These are phyloP conservation scores for Trichomycterus rosablanca DNA, from an alignment of 2,113 vertebrate genomes.

Conservation along the genomic window DNA sequence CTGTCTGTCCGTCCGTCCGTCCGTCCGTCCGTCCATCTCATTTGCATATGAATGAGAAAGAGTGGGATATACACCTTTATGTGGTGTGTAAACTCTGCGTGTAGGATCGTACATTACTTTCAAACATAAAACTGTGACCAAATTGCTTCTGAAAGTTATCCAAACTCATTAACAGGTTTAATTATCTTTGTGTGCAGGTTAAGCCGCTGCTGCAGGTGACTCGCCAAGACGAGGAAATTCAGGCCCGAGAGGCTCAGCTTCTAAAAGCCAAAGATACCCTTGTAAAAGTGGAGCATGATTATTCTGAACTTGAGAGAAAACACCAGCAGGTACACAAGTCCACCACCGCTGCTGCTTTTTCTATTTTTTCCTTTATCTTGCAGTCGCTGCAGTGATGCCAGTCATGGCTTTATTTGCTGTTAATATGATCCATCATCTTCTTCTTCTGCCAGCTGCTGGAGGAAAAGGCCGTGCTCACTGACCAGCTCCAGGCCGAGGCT, in stretches of 20 bases:
- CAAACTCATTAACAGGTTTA: too few species aligned
- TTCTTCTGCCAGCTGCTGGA: constrained; percentile 65
- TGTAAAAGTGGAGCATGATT: constrained; percentile 67
- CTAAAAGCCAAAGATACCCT: constrained; percentile 80
- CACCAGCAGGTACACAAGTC: constrained; percentile 67
- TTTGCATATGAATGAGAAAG: too few species aligned
- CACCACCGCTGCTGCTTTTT: neutral
- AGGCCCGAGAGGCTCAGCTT: constrained; percentile 73
- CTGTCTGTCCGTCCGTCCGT: too few species aligned
- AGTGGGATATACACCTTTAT: too few species aligned
- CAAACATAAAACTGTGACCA: too few species aligned
- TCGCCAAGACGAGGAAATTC: constrained; percentile 86
- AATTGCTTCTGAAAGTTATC: too few species aligned
- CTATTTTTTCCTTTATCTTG: neutral
- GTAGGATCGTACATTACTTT: too few species aligned
- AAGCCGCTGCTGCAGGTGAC: constrained; percentile 88
- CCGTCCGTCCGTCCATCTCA: too few species aligned
- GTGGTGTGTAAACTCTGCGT: too few species aligned
- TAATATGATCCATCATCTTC: neutral
- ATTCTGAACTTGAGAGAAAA: constrained; percentile 72
- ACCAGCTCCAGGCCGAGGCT: constrained; percentile 81
- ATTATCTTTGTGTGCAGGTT: constrained; percentile 66
- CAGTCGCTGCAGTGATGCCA: neutral
- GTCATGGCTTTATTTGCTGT: neutral
- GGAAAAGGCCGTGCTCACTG: constrained; percentile 75